Conservation (phyloP, 1,140 invertebrate genomes). For the Daktulosphaira vitifoliae region DNA sequence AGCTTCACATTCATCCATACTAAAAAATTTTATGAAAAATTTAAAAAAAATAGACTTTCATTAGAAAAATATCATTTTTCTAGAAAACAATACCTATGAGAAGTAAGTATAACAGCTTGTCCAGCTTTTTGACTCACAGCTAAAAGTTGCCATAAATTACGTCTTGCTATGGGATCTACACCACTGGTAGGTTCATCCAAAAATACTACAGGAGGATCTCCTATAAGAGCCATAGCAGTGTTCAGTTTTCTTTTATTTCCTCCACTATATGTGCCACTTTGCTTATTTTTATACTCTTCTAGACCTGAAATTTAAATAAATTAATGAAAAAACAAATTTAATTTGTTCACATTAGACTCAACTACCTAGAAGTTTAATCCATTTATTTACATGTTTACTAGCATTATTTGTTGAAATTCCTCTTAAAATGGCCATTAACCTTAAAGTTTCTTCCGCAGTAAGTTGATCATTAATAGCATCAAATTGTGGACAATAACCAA, state of each 20-base stretch:
- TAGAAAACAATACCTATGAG: conserved; percentile 37
- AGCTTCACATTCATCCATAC: conserved; percentile 58
- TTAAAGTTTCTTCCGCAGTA: conserved; percentile 69
- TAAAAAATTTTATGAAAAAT: neutral
- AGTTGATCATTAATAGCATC: conserved; percentile 56
- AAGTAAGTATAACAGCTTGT: conserved; percentile 34
- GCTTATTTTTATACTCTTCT: conserved; percentile 35
- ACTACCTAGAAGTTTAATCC: conserved; percentile 50
- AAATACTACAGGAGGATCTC: conserved; percentile 79
- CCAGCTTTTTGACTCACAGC: conserved; percentile 48
- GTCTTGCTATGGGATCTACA: conserved; percentile 65
- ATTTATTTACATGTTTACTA: conserved; percentile 47
- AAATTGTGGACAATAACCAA: conserved; percentile 44
- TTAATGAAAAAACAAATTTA: too few species aligned
- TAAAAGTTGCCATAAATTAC: conserved; percentile 68
- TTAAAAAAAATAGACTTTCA: neutral
- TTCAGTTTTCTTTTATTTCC: conserved; percentile 93
- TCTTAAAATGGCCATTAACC: conserved; percentile 62
- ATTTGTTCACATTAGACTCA: conserved; percentile 23
- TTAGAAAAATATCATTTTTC: neutral
- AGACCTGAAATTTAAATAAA: conserved; percentile 51
- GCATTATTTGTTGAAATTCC: conserved; percentile 53
- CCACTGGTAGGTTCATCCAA: conserved; percentile 76
- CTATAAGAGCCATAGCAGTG: conserved; percentile 83
- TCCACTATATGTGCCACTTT: conserved; percentile 53